Evolutionary conservation across 2,888 invertebrate species (phyloP).

Genomic region (Agrochola macilenta): DNA sequence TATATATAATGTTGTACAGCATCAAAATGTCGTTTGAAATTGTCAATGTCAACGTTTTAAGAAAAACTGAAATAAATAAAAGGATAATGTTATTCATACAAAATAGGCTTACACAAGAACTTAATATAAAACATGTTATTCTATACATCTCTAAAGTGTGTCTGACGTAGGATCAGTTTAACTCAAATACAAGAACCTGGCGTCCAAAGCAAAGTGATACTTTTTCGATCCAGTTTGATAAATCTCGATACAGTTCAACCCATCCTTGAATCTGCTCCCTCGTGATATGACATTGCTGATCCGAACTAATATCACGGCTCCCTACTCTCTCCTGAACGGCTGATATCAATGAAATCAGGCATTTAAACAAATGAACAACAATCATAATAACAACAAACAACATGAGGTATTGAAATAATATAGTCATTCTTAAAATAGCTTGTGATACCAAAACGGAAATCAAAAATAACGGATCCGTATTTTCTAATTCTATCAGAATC

Average conservation of each 20-base stretch:
- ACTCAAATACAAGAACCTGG: slow-evolving; percentile 15
- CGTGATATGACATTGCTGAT: slow-evolving; percentile 1
- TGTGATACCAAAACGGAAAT: slow-evolving; percentile 8
- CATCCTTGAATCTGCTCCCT: slow-evolving; percentile 21
- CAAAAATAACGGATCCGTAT: background rate
- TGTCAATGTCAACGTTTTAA: background rate
- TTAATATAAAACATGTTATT: background rate
- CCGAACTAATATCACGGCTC: background rate
- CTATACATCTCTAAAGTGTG: no score
- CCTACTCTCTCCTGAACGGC: background rate
- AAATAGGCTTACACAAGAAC: background rate
- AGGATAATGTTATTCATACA: background rate
- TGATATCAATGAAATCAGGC: background rate
- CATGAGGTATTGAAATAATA: background rate
- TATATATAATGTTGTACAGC: background rate
- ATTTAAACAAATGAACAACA: background rate
- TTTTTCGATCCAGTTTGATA: slow-evolving; percentile 13
- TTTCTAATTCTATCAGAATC: background rate
- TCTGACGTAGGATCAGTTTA: background rate
- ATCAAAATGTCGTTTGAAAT: background rate
- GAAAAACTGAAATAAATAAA: background rate
- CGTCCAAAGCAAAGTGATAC: slow-evolving; percentile 11
- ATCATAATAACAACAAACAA: background rate
- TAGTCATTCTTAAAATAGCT: background rate
- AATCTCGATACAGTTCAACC: slow-evolving; percentile 20